Evolutionary conservation across 2,888 invertebrate genomes (phyloP), one percentile per base, ranked within the genome.

Genomic region (Gnatocerus cornutus): DNA sequence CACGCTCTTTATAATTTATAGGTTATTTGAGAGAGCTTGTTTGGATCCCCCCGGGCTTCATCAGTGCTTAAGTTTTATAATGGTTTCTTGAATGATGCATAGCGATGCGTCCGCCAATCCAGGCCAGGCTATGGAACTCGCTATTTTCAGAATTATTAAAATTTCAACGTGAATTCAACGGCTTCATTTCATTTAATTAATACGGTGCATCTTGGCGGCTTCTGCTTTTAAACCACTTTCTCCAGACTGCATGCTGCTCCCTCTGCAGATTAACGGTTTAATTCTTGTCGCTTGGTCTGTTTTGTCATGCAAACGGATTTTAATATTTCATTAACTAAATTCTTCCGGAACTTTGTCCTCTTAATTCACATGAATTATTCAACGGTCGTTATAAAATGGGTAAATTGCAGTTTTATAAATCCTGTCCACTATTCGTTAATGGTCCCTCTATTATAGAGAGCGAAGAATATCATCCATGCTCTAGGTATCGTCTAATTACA

Each of bases 51-150:
- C 55, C 71, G 71, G 76, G 77, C 77, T 77, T 78, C 77, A 77
- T 78, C 79, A 77, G 75, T 74, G 75, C 76, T 78, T 75, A 78
- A 79, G 76, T 79, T 79, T 79, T 78, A 76, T 79, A 79, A 79
- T 78, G 79, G 78, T 74, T 74, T 53, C 74, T 76, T 78, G 78
- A 78, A 79, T 79, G 79, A 78, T 79, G 79, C 77, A 79, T 79
- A 68, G 77, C 77, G 59, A 71, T 65, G 68, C 69, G 58, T 37
- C 41, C 61, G 71, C 21, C 59, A 61, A 63, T 63, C 52, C 48
- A 27, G 14, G 56, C 43, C 53, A 16, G n/a, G 48, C 30, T 21
- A 21, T 48, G 43, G 39, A 27, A 46, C 58, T 39, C 58, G 74
- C 76, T 74, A 72, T 76, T 76, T 76, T 76, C 71, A 58, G 74